Evolutionary conservation across 2,888 invertebrate genomes (phyloP).

Genomic region (Netelia inedita): DNA sequence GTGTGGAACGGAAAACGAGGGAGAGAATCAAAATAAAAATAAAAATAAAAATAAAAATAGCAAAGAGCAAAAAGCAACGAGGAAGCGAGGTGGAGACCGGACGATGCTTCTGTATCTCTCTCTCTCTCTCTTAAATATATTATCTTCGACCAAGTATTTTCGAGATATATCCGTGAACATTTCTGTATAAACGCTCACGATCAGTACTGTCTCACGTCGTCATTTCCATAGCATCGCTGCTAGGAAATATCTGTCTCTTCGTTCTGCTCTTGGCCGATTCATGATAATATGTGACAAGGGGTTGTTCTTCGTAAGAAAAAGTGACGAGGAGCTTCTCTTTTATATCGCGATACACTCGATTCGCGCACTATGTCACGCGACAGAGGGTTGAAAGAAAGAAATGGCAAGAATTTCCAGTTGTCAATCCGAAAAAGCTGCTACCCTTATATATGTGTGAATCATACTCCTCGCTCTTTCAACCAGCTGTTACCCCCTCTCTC

Average conservation of each 20-base stretch:
- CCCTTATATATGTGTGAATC: slow-evolving; percentile 49
- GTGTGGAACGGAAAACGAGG: slow-evolving; percentile 16
- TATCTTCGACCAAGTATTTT: slow-evolving; percentile 16
- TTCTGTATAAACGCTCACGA: not conserved
- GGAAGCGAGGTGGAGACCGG: slow-evolving; percentile 7
- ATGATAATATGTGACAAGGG: slow-evolving; percentile 41
- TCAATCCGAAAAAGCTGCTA: slow-evolving; percentile 51
- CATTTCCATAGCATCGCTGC: not conserved
- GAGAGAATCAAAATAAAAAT: slow-evolving; percentile 30
- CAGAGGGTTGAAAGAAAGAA: slow-evolving; percentile 16
- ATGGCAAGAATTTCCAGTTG: slow-evolving; percentile 41
- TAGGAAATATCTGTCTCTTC: slow-evolving; percentile 5
- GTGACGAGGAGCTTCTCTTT: not conserved
- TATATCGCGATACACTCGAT: not conserved
- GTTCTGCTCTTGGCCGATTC: slow-evolving; percentile 34
- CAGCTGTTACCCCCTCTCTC: slow-evolving; percentile 41
- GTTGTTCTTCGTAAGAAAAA: not conserved
- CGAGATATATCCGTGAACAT: not conserved
- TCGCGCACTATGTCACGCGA: slow-evolving; percentile 5
- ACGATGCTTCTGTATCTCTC: slow-evolving; percentile 2
- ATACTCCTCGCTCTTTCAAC: slow-evolving; percentile 43
- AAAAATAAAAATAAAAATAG: slow-evolving; percentile 39
- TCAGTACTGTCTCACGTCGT: not conserved
- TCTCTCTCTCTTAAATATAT: slow-evolving; percentile 32
- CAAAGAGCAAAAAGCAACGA: slow-evolving; percentile 28